Evolutionary conservation across 1,140 invertebrate genomes (phyloP), one percentile per base, ranked within the genome.

Genomic region (Lasioglossum baleicum): DNA sequence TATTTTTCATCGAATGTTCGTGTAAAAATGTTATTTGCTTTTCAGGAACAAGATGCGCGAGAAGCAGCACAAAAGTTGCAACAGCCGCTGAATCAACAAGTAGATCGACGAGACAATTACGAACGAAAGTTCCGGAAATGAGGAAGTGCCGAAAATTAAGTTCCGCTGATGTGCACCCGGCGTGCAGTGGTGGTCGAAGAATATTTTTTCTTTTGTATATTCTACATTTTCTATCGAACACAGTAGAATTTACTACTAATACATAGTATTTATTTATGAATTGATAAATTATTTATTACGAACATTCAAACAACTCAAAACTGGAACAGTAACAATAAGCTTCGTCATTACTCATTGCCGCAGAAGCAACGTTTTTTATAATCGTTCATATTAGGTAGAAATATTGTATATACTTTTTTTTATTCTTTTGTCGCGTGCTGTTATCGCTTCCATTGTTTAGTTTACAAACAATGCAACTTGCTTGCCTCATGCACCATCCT

Each of bases 11-110:
- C 35, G 35, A 35, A 4, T 3, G 0, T 35, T 35, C 35, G 2
- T 53, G 17, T 53, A 6, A 53, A 17, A 53, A 6, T 6, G 13
- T 15, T 15, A 53, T 4, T 53, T 15, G 17, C 17, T 17, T 90
- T 84, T 6, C 63, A 92, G 92, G 92, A 92, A 75, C 90, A 87
- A 31, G 91, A 89, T 7, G 91, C 91, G 7, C 90, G 91, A 31
- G 92, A 92, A 71, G 91, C 91, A 7, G 89, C 90, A 8, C 88
- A 86, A 58, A 92, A 92, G 20, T 0, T 71, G 35, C 87, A 85
- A 31, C 91, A 89, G 56, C 90, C 90, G 35, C 79, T 87, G 26
- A 92, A 83, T 69, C 92, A 93, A 78, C 91, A 92, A 63, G 84
- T 91, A 22, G 89, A 93, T 68, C 90, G 91, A 83, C 84, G 87